Evolutionary conservation across 2,797 vertebrate species (phyloP).

Genomic region (Myotis vivesi): DNA sequence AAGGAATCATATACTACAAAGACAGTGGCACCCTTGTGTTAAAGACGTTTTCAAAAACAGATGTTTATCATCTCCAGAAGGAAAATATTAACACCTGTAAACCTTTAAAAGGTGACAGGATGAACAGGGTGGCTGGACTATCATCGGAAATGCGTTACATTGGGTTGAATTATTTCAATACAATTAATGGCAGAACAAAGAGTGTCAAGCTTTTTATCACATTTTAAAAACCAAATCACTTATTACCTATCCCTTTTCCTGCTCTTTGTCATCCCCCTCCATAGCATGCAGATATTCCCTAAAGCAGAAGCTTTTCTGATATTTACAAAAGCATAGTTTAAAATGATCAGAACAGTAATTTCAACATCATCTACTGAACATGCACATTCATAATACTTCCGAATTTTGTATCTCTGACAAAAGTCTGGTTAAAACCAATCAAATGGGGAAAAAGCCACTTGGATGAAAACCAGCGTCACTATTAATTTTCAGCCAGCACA

Average conservation of each 20-base stretch:
- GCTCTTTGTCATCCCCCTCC: background rate
- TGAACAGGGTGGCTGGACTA: conserved; percentile 46
- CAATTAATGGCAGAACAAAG: conserved; percentile 35
- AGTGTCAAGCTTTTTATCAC: conserved; percentile 45
- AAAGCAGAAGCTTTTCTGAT: conserved; percentile 53
- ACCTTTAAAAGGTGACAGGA: conserved; percentile 38
- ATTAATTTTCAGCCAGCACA: conserved; percentile 14
- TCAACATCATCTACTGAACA: conserved; percentile 56
- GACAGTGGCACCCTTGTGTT: conserved; percentile 10
- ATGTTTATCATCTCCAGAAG: conserved; percentile 30
- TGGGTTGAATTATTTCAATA: conserved; percentile 63
- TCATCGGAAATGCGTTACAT: conserved; percentile 16
- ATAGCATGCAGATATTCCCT: conserved; percentile 54
- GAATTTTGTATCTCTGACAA: conserved; percentile 51
- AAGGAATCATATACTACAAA: background rate
- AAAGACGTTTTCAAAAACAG: conserved; percentile 44
- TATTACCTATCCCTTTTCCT: background rate
- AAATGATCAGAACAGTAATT: conserved; percentile 68
- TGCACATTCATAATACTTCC: conserved; percentile 25
- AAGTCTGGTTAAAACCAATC: conserved; percentile 53
- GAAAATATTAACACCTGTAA: conserved; percentile 47
- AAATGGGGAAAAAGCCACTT: background rate
- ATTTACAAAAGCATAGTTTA: conserved; percentile 77
- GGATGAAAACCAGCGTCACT: conserved; percentile 20
- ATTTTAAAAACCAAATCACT: conserved; percentile 47